phyloP scores from a whole-genome alignment of 2,797 vertebrate species.

The Decapterus maruadsi region DNA sequence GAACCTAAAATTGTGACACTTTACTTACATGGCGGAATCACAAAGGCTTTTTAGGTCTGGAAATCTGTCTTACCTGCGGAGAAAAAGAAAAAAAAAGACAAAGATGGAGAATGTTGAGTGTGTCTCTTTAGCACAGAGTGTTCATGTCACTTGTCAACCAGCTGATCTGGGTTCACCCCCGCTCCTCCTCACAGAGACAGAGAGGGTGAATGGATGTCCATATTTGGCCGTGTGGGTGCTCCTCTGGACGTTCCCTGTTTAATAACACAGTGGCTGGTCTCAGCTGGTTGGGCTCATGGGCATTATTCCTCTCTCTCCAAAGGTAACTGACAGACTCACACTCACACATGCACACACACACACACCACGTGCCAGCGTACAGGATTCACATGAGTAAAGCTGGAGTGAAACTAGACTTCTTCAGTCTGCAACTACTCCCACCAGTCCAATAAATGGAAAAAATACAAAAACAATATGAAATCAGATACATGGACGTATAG shows the following conservation, averaged over 20 bases:
- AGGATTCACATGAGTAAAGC: constrained; percentile 5
- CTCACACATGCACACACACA: constrained; percentile 13
- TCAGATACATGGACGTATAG: no score
- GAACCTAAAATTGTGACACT: constrained; percentile 50
- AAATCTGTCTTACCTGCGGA: constrained; percentile 80
- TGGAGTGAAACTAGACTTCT: background rate
- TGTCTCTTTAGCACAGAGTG: constrained; percentile 25
- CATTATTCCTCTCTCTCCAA: constrained; percentile 37
- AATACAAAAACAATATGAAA: background rate
- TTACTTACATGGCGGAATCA: constrained; percentile 77
- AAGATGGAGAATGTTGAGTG: constrained; percentile 47
- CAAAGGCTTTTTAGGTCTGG: constrained; percentile 50
- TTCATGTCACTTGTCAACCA: constrained; percentile 58
- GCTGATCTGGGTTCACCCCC: constrained; percentile 52
- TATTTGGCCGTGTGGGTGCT: constrained; percentile 81
- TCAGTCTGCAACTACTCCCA: no score
- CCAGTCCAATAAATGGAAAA: no score
- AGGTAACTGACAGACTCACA: background rate
- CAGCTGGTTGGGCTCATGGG: constrained; percentile 65
- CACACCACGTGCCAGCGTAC: constrained; percentile 6
- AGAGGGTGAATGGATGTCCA: constrained; percentile 70
- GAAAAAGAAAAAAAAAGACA: constrained; percentile 30
- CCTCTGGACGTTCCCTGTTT: constrained; percentile 67
- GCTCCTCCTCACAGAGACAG: constrained; percentile 44
- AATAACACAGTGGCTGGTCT: constrained; percentile 74